These are phyloP conservation scores for Notothenia coriiceps DNA, from an alignment of 2,113 vertebrate species.

Conservation along the genomic window DNA sequence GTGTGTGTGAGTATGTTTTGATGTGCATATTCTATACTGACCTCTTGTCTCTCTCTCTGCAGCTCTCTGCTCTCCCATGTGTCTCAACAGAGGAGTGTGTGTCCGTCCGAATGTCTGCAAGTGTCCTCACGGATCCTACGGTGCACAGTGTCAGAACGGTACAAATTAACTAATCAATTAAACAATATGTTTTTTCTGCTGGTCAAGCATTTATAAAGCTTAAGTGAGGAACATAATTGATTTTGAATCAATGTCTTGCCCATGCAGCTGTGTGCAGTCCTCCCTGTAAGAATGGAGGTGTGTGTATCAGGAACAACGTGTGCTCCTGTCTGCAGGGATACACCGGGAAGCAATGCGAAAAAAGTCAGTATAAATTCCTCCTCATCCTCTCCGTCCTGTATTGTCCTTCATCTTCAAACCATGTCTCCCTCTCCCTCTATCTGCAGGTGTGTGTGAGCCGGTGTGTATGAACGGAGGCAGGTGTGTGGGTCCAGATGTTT, in stretches of 20 bases:
- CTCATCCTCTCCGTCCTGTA: too few species aligned
- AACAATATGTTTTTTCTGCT: not conserved
- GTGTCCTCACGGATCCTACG: constrained; percentile 82
- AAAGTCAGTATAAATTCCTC: constrained; percentile 75
- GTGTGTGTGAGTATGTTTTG: constrained; percentile 28
- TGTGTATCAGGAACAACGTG: constrained; percentile 80
- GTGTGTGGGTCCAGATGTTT: constrained; percentile 82
- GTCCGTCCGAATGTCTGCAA: constrained; percentile 70
- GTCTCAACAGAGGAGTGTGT: constrained; percentile 82
- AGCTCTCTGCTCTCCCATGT: constrained; percentile 81
- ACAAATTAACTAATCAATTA: constrained; percentile 3
- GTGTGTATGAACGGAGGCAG: constrained; percentile 85
- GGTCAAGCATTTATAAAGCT: not conserved
- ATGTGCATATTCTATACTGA: constrained; percentile 3
- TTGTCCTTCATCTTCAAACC: too few species aligned
- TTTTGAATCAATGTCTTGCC: not conserved
- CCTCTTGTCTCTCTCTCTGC: constrained; percentile 4
- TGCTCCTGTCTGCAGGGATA: constrained; percentile 86
- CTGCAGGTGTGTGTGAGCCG: constrained; percentile 87
- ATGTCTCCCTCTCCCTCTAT: not conserved
- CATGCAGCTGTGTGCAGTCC: constrained; percentile 85
- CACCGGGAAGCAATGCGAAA: constrained; percentile 83
- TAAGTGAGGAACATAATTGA: not conserved
- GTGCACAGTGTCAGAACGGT: constrained; percentile 84
- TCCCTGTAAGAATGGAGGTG: constrained; percentile 86